Percentiles rank a stretch among this genome's conserved stretches.
Conservation (phyloP, 1,140 invertebrate species). For the Chionoecetes opilio region DNA sequence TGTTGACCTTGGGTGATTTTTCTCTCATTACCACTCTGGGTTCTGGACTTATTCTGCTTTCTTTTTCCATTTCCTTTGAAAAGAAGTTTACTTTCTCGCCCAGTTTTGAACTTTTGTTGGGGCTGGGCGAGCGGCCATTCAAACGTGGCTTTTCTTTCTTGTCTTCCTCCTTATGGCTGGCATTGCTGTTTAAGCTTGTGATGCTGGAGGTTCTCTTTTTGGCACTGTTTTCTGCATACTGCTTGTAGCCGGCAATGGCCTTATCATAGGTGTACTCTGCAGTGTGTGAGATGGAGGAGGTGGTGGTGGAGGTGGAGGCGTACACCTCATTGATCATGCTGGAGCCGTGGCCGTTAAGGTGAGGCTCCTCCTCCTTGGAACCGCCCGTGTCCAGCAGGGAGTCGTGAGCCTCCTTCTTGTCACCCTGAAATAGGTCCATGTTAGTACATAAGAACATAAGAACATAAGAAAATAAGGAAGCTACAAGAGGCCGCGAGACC, state of each 20-base stretch:
- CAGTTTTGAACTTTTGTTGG: constrained; percentile 61
- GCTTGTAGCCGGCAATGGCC: constrained; percentile 92
- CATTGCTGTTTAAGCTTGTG: constrained; percentile 82
- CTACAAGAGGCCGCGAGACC: too few species aligned
- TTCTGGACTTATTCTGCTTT: constrained; percentile 71
- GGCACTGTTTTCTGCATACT: constrained; percentile 86
- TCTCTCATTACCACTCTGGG: constrained; percentile 80
- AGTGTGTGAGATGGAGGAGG: constrained; percentile 53
- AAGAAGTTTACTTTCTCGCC: constrained; percentile 80
- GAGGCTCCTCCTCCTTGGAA: constrained; percentile 70
- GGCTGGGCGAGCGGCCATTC: constrained; percentile 80
- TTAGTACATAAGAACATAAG: too few species aligned
- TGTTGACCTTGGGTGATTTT: constrained; percentile 88
- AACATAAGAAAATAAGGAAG: too few species aligned
- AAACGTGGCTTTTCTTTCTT: constrained; percentile 82
- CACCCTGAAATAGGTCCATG: constrained; percentile 72
- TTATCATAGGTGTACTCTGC: constrained; percentile 93
- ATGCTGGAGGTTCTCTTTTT: constrained; percentile 81
- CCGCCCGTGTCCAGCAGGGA: constrained; percentile 78
- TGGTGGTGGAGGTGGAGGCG: constrained; percentile 46
- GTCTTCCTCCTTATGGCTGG: constrained; percentile 81
- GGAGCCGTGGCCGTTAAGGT: constrained; percentile 72
- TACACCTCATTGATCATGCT: constrained; percentile 51
- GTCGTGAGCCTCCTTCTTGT: constrained; percentile 81
- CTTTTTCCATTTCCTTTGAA: constrained; percentile 77